phyloP scores from a whole-genome alignment of 2,797 vertebrate species.

The Limosa lapponica region DNA sequence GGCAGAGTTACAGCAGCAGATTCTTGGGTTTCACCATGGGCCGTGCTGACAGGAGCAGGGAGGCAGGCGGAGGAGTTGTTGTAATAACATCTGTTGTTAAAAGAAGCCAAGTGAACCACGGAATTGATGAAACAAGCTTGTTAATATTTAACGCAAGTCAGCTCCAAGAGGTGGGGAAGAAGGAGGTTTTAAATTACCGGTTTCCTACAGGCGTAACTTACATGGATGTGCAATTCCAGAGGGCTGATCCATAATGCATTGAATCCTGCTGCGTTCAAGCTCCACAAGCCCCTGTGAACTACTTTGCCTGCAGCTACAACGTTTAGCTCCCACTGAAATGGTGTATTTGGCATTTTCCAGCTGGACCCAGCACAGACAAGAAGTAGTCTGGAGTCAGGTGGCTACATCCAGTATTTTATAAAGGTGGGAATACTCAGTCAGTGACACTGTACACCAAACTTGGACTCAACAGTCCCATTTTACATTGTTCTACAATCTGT shows the following conservation, averaged over 20 bases:
- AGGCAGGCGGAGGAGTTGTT: constrained; percentile 24
- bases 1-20: constrained; percentile 8
- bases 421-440: background rate
- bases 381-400: background rate
- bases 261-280: background rate
- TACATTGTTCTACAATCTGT: background rate
- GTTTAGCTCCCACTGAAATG: background rate
- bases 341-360: background rate
- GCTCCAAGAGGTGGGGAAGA: constrained; percentile 14
- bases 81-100: constrained; percentile 65
- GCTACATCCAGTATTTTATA: background rate
- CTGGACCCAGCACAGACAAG: background rate
- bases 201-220: constrained; percentile 39
- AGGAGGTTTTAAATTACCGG: constrained; percentile 48
- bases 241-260: background rate
- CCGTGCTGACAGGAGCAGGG: background rate
- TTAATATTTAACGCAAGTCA: constrained; percentile 66
- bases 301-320: background rate
- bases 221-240: background rate
- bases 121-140: constrained; percentile 37
- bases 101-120: constrained; percentile 51
- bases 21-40: constrained; percentile 44
- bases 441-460: background rate
- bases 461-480: background rate
- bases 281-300: background rate